A percentile compares a stretch with the other conserved stretches of the same genome.
Conservation (phyloP, 1,140 invertebrate species). For the Paramacrobiotus metropolitanus region DNA sequence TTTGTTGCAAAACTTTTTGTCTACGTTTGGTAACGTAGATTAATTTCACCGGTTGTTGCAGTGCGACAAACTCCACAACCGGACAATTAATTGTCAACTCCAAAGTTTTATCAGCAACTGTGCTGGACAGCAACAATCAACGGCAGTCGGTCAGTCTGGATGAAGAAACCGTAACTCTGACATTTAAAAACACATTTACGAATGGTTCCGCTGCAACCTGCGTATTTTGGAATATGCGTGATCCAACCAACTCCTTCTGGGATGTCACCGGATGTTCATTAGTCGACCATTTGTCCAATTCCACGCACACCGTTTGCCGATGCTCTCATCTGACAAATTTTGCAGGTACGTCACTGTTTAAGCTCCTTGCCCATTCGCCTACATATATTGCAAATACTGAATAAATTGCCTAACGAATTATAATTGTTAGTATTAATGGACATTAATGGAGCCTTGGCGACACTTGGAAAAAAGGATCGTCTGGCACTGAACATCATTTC, state of each 20-base stretch:
- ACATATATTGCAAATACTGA: neutral
- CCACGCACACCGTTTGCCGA: constrained; percentile 22
- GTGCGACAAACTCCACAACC: too few species aligned
- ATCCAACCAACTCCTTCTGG: constrained; percentile 14
- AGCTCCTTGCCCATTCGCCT: too few species aligned
- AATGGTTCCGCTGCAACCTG: neutral
- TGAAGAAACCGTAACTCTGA: neutral
- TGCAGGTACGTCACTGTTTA: constrained; percentile 17
- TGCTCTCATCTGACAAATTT: constrained; percentile 29
- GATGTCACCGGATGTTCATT: constrained; percentile 20
- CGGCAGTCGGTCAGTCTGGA: neutral
- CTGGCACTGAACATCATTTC: constrained; percentile 30
- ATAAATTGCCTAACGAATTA: neutral
- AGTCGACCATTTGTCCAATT: constrained; percentile 16
- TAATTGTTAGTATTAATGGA: neutral
- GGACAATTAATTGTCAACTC: constrained; percentile 3
- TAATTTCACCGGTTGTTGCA: too few species aligned
- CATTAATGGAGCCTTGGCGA: neutral
- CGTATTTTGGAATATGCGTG: neutral
- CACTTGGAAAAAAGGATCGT: neutral
- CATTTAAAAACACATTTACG: neutral
- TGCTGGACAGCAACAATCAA: neutral
- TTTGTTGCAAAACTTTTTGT: too few species aligned
- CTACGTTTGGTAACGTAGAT: too few species aligned
- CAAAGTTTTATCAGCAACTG: neutral